These are phyloP conservation scores for Saxidomus purpurata DNA, from an alignment of 1,140 invertebrate genomes.

Conservation along the genomic window DNA sequence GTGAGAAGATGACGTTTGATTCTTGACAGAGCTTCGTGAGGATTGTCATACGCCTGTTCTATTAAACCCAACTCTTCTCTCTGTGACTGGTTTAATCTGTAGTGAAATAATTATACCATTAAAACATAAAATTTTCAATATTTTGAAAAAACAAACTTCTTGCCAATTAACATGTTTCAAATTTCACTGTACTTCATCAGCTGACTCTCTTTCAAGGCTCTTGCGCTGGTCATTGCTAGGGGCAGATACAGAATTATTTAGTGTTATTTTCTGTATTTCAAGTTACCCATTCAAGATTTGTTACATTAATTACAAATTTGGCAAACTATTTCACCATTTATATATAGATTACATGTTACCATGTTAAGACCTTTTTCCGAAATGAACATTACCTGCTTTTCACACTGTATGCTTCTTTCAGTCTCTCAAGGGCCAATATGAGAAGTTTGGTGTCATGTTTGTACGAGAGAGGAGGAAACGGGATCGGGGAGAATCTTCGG, in stretches of 20 bases:
- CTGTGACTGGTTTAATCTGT: slow-evolving; percentile 98
- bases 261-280: too few relatives aligned
- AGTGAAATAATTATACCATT: too few relatives aligned
- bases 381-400: slow-evolving; percentile 91
- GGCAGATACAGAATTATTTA: too few relatives aligned
- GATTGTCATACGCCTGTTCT: slow-evolving; percentile 99
- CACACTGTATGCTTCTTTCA: slow-evolving; percentile 99
- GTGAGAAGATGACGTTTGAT: slow-evolving; percentile 99
- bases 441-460: slow-evolving; percentile 99
- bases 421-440: slow-evolving; percentile 97
- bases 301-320: too few relatives aligned
- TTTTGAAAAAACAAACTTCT: too few relatives aligned
- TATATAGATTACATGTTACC: background rate
- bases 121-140: too few relatives aligned
- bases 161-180: too few relatives aligned
- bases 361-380: background rate
- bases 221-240: too few relatives aligned
- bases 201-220: too few relatives aligned
- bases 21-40: slow-evolving; percentile 99
- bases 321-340: too few relatives aligned
- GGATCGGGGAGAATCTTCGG: slow-evolving; percentile 98
- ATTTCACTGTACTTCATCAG: too few relatives aligned
- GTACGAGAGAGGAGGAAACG: slow-evolving; percentile 99
- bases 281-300: too few relatives aligned
- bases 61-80: slow-evolving; percentile 99